These are phyloP conservation scores for Oreochromis spilurus DNA, from an alignment of 2,113 vertebrate genomes.

Conservation along the genomic window DNA sequence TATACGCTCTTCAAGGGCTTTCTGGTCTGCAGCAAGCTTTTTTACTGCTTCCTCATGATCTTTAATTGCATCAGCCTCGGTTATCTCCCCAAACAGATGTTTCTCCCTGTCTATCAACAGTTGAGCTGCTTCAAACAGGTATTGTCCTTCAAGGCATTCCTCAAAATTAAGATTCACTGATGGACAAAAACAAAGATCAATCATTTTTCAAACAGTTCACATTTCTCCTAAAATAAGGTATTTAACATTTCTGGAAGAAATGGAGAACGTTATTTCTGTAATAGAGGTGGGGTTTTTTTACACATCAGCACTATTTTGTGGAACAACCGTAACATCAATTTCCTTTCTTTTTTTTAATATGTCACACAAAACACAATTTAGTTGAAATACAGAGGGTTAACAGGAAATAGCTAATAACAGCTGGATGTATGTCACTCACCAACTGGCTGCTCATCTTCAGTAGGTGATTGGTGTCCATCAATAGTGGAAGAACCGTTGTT, in stretches of 20 bases:
- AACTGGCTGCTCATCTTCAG: rapidly evolving
- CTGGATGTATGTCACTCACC: neutral
- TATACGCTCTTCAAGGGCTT: too few relatives aligned
- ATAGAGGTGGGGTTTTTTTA: neutral
- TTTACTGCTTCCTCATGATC: neutral
- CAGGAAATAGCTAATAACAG: neutral
- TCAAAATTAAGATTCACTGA: conserved; percentile 32
- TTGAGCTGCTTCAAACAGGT: conserved; percentile 33
- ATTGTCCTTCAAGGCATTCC: conserved; percentile 11
- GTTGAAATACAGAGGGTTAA: neutral
- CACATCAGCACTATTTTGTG: neutral
- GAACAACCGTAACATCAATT: rapidly evolving
- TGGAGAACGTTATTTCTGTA: neutral
- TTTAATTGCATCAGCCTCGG: neutral
- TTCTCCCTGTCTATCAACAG: conserved; percentile 74
- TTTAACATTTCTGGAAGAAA: neutral
- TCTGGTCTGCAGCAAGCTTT: too few relatives aligned
- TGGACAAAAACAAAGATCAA: neutral
- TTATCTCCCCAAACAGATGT: conserved; percentile 37
- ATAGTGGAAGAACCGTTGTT: rapidly evolving
- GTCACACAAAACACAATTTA: neutral
- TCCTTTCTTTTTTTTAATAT: neutral
- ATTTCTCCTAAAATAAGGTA: neutral
- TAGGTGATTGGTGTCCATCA: neutral
- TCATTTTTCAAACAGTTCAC: neutral